Evolutionary conservation across 2,888 invertebrate species (phyloP).

Genomic region (Zygaena filipendulae): DNA sequence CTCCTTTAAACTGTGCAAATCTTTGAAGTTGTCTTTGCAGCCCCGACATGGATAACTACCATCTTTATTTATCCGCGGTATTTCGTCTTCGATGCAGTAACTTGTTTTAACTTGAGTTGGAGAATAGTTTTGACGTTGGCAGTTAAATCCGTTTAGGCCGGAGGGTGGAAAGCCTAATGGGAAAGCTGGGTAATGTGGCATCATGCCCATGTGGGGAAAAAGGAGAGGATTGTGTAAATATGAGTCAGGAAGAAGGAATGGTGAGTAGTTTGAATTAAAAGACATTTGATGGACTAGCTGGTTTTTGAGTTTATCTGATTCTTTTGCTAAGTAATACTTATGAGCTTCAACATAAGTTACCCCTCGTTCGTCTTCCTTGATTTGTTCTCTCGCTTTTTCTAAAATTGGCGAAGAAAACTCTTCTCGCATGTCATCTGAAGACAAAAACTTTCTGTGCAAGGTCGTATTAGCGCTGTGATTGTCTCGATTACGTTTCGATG

Average conservation of each 20-base stretch:
- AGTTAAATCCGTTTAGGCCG: constrained; percentile 45
- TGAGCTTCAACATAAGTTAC: constrained; percentile 68
- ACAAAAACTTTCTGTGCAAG: constrained; percentile 89
- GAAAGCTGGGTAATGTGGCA: constrained; percentile 56
- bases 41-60: constrained; percentile 77
- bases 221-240: constrained; percentile 58
- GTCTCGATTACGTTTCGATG: constrained; percentile 92
- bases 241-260: constrained; percentile 42
- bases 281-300: constrained; percentile 35
- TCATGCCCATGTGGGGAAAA: constrained; percentile 57
- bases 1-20: constrained; percentile 72
- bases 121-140: constrained; percentile 45
- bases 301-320: constrained; percentile 41
- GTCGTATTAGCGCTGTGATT: constrained; percentile 92
- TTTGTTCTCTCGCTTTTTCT: constrained; percentile 75
- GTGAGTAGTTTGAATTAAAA: constrained; percentile 42
- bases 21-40: constrained; percentile 73
- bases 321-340: constrained; percentile 46
- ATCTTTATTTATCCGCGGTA: constrained; percentile 72
- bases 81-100: constrained; percentile 75
- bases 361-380: constrained; percentile 77
- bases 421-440: constrained; percentile 70
- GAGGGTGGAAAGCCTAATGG: constrained; percentile 56
- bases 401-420: constrained; percentile 53
- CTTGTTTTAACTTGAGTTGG: constrained; percentile 50